A percentile compares a stretch with the other conserved stretches of the same genome.
Evolutionary conservation across 1,140 invertebrate genomes (phyloP).

Genomic region (Zaprionus camerounensis): DNA sequence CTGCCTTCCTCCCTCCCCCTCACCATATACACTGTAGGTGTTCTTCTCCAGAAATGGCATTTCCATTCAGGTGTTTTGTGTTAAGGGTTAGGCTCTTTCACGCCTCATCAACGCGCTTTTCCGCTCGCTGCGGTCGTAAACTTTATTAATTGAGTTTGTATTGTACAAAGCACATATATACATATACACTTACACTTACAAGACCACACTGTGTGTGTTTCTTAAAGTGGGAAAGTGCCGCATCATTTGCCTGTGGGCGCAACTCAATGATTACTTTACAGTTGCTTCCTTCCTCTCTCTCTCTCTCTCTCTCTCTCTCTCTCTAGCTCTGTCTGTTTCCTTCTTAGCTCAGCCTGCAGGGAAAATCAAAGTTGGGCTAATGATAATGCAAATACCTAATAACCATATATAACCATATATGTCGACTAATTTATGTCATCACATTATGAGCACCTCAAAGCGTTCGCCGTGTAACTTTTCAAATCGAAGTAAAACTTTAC

Average conservation of each 20-base stretch:
- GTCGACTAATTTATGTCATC: constrained; percentile 21
- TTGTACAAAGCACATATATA: constrained; percentile 30
- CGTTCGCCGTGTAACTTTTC: background rate
- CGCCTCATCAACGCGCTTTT: constrained; percentile 71
- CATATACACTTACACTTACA: background rate
- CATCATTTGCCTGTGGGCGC: constrained; percentile 35
- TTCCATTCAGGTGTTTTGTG: constrained; percentile 22
- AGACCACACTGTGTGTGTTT: constrained; percentile 5
- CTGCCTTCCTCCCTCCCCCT: background rate
- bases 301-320: background rate
- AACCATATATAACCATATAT: constrained; percentile 13
- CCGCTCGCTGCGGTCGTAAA: constrained; percentile 65
- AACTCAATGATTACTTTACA: constrained; percentile 44
- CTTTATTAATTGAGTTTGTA: constrained; percentile 75
- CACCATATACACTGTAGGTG: background rate
- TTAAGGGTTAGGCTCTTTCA: constrained; percentile 63
- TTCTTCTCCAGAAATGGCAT: constrained; percentile 8
- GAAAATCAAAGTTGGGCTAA: constrained; percentile 44
- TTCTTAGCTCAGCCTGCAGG: background rate
- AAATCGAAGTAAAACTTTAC: background rate
- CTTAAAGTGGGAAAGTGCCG: constrained; percentile 24
- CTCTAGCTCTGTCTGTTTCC: background rate
- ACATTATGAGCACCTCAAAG: background rate
- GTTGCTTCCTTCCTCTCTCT: background rate
- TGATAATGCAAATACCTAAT: constrained; percentile 53